Evolutionary conservation across 2,797 vertebrate species (phyloP), one percentile per base, ranked within the genome.

Genomic region (Nannoperca australis): DNA sequence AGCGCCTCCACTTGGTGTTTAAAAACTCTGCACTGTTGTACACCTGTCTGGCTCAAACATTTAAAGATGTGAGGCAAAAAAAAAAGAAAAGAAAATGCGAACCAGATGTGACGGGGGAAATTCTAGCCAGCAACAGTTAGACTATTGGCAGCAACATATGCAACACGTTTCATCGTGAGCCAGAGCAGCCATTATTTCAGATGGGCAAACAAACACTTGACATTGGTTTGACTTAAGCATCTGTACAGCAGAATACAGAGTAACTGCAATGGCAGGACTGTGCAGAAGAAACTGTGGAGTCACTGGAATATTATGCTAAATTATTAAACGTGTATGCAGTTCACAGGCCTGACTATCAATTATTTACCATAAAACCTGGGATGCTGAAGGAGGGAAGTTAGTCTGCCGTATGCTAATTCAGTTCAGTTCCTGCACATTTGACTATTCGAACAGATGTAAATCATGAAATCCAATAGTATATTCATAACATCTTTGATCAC

Each of bases 151-250:
- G 89, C 79, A 74, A 83, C 90, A 88, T 83, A 89, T 88, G 90
- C 92, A 93, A 92, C 84, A 89, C 40, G 89, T 93, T 93, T 94
- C 86, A 94, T 94, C 93, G 13, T 53, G 81, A 90, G 92, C 92
- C 92, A 93, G 89, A 88, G 78, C 84, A 90, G 87, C 87, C 83
- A 92, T 93, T 94, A 92, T 90, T 92, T 93, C 90, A 93, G 89
- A 93, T 77, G 89, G 87, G 88, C 92, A 93, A 94, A 94, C 92
- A 94, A 94, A 94, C 92, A 93, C 86, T 93, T 94, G 89, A 93
- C 91, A 91, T 85, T 92, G 83, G 92, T 92, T 92, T 93, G 91
- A 93, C 89, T 92, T 86, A 89, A 92, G 91, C 92, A 94, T 93
- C 91, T 93, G 93, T 83, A 89, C 70, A 85, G 85, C 92, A 94